Conservation (phyloP, 2,113 vertebrate genomes). For the Neopipo cinnamomea region DNA sequence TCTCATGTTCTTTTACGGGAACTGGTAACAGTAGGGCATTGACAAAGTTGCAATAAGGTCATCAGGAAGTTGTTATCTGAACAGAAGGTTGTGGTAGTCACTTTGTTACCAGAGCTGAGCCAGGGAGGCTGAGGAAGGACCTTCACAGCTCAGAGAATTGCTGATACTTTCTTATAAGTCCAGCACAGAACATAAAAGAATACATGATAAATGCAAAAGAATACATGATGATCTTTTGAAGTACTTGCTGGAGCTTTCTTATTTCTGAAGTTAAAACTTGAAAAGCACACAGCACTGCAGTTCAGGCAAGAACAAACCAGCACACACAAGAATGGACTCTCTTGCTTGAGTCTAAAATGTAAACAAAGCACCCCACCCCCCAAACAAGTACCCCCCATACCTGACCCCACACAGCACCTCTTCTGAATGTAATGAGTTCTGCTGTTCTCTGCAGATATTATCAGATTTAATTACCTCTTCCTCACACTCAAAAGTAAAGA, state of each 20-base stretch:
- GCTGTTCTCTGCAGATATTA: not conserved
- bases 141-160: not conserved
- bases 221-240: not conserved
- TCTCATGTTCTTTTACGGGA: not conserved
- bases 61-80: not conserved
- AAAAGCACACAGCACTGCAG: not conserved
- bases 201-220: not conserved
- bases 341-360: not conserved
- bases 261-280: constrained; percentile 40
- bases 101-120: not conserved
- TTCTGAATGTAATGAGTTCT: no score
- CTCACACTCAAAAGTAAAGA: not conserved
- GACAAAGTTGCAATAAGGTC: not conserved
- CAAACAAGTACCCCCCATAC: not conserved
- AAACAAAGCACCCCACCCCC: not conserved
- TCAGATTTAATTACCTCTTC: not conserved
- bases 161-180: not conserved
- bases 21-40: not conserved
- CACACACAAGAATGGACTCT: not conserved
- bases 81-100: not conserved
- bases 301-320: not conserved
- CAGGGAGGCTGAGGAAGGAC: not conserved
- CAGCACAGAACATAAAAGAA: not conserved
- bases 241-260: not conserved
- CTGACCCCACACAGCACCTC: not conserved